Evolutionary conservation across 2,113 vertebrate species (phyloP).

Genomic region (Pholis gunnellus): DNA sequence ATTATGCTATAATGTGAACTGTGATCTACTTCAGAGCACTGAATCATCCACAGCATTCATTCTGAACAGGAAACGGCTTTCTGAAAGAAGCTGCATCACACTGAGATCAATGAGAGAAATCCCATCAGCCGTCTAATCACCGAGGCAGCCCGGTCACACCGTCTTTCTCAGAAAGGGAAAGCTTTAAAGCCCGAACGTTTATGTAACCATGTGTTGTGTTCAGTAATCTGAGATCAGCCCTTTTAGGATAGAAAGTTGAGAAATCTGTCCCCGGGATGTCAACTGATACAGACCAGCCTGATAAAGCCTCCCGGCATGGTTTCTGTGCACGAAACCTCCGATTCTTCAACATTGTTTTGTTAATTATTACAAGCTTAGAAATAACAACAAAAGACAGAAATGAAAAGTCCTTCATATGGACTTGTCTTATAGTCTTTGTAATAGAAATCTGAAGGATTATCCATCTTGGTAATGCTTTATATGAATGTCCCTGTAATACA

Average conservation of each 20-base stretch:
- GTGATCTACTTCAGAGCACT: not conserved
- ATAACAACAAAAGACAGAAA: not conserved
- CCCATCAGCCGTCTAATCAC: not conserved
- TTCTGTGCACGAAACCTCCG: not conserved
- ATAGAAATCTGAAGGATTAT: not conserved
- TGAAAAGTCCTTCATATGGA: not conserved
- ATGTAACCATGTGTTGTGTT: not conserved
- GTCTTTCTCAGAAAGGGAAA: not conserved
- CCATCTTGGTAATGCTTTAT: not conserved
- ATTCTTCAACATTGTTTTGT: not conserved
- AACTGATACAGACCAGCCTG: not conserved
- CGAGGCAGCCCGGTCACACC: not conserved
- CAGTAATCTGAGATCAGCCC: slow-evolving; percentile 19
- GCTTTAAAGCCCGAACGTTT: not conserved
- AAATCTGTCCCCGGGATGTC: not conserved
- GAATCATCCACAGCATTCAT: not conserved
- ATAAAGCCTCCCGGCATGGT: not conserved
- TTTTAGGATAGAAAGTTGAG: not conserved
- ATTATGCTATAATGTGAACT: not conserved
- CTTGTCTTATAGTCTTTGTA: not conserved
- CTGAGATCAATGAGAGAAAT: slow-evolving; percentile 22
- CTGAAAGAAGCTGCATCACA: slow-evolving; percentile 4
- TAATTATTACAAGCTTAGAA: not conserved
- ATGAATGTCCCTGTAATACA: not conserved
- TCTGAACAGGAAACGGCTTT: not conserved